These are phyloP conservation scores for Daubentonia madagascariensis DNA, from an alignment of 2,113 vertebrate species.

Conservation along the genomic window DNA sequence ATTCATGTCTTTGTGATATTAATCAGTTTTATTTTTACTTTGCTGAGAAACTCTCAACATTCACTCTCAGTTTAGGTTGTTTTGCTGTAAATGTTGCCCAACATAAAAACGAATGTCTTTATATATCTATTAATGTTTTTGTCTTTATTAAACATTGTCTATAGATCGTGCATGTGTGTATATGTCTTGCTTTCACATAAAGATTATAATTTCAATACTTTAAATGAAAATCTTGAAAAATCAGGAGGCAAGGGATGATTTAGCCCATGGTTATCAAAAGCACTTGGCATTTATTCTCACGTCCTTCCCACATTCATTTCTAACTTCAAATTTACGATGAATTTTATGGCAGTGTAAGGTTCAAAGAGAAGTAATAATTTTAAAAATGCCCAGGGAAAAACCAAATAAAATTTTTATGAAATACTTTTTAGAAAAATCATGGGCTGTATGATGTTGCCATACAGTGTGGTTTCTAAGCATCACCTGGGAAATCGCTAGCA, in stretches of 20 bases:
- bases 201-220: neutral
- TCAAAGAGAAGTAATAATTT: constrained; percentile 37
- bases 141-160: neutral
- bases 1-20: neutral
- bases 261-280: neutral
- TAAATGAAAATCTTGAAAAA: neutral
- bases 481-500: neutral
- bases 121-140: neutral
- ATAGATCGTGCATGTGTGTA: neutral
- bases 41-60: neutral
- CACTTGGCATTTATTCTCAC: neutral
- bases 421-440: neutral
- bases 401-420: neutral
- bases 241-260: neutral
- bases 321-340: constrained; percentile 39
- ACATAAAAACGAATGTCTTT: neutral
- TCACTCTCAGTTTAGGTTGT: neutral
- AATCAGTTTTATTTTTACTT: constrained; percentile 43
- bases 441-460: neutral
- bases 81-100: neutral
- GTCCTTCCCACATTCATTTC: neutral
- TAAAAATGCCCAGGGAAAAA: constrained; percentile 26
- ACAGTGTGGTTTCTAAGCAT: neutral
- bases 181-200: neutral
- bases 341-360: constrained; percentile 16